phyloP scores from a whole-genome alignment of 1,140 invertebrate species.

The Diprion similis region DNA sequence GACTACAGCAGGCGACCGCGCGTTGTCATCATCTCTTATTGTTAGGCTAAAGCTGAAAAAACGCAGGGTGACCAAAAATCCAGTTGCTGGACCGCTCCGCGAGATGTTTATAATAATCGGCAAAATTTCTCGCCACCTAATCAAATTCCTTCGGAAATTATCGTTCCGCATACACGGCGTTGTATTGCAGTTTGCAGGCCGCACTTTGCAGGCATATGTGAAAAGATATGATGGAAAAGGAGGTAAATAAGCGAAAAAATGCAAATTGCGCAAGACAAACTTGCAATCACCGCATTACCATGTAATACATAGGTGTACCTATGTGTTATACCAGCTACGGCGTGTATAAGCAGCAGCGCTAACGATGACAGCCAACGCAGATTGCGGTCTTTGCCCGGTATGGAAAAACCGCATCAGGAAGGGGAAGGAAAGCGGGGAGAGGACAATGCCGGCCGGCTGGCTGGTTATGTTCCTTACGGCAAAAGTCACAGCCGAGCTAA shows the following conservation, averaged over 20 bases:
- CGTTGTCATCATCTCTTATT: neutral
- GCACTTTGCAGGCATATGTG: no score
- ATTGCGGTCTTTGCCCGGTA: neutral
- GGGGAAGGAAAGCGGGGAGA: neutral
- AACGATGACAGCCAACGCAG: neutral
- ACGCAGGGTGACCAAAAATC: conserved; percentile 6
- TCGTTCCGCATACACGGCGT: no score
- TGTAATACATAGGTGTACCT: no score
- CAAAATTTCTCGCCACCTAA: no score
- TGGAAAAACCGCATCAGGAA: neutral
- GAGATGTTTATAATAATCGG: neutral
- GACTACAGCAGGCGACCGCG: neutral
- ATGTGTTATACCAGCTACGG: no score
- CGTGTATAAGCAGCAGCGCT: no score
- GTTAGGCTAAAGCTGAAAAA: neutral
- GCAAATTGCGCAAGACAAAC: no score
- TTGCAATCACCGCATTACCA: no score
- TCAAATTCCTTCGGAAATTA: no score
- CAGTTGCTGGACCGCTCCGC: neutral
- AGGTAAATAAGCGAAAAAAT: no score
- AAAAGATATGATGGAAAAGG: no score
- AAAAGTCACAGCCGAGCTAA: neutral
- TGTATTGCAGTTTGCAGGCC: no score
- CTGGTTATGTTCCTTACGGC: neutral
- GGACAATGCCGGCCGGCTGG: neutral